These are phyloP conservation scores for Heloderma charlesbogerti DNA, from an alignment of 2,113 vertebrate species.

Conservation along the genomic window DNA sequence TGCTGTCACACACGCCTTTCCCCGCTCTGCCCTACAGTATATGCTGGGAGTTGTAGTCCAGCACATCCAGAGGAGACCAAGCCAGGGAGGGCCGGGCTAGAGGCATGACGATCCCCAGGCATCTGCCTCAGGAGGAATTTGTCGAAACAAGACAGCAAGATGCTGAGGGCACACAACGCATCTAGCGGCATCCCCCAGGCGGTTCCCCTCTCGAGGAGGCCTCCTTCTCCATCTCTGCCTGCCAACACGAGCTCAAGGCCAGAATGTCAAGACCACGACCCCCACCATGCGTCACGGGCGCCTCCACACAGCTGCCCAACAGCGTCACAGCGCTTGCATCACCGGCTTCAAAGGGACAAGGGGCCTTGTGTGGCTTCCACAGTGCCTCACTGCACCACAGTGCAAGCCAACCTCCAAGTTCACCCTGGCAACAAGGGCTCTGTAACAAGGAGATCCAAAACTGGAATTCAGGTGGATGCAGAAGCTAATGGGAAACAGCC, in stretches of 20 bases:
- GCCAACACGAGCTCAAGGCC: neutral
- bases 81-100: too few relatives aligned
- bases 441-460: neutral
- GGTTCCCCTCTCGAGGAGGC: neutral
- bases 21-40: neutral
- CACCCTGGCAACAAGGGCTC: neutral
- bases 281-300: neutral
- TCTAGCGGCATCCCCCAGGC: rapidly evolving
- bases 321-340: neutral
- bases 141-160: neutral
- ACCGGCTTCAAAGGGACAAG: neutral
- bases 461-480: neutral
- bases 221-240: neutral
- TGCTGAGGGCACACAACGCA: neutral
- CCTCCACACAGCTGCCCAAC: neutral
- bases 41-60: too few relatives aligned
- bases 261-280: neutral
- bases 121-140: too few relatives aligned
- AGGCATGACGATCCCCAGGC: too few relatives aligned
- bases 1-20: neutral
- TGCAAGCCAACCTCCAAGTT: neutral
- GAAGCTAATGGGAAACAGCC: neutral
- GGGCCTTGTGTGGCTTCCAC: neutral
- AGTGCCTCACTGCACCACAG: neutral
- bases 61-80: too few relatives aligned